Base-by-base conservation (phyloP, 2,797 vertebrate genomes). In the Pantherophis alleghaniensis region DNA sequence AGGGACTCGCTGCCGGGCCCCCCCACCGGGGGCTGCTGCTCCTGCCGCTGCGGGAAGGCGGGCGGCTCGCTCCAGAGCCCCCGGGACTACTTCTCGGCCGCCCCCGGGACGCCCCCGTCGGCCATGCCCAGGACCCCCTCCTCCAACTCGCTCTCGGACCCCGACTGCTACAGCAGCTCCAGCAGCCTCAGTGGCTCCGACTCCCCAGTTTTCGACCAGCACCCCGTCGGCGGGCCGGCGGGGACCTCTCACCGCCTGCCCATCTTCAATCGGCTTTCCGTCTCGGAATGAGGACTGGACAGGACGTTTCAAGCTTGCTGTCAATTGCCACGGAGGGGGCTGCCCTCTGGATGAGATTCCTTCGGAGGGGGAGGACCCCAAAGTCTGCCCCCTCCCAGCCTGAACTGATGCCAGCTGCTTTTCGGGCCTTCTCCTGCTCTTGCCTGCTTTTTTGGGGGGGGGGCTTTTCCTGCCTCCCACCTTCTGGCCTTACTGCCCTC, bases 141-240 rank as follows among this genome's bases (percentile, higher is more conserved):
- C 0, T 97, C 98, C 90, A 98, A 98, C 95, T 98, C 98, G 1
- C 97, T 98, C 61, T 97, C 97, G 79, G 98, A 98, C 95, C 96
- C 95, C 66, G 98, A 98, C 93, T 98, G 98, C 96, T 98, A 98
- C 97, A 98, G 98, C 97, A 98, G 98, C 97, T 98, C 97, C 14
- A 96, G 97, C 37, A 98, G 98, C 47, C 97, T 97, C 60, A 98
- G 98, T 10, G 98, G 98, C n/a, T 97, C 97, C 0, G 98, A 98
- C 93, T 98, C 98, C 0, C 98, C 98, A 0, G 98, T 97, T 0
- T 98, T 98, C 4, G 98, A 98, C 0, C 51, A 92, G 66, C 83
- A 92, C 16, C 12, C 92, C 10, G 63, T 94, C 83, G 86, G 63
- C 10, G 60, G 90, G 37, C 96, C 94, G 0, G 95, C 96, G 0